Conservation (phyloP, 2,888 invertebrate species). For the Rhimphoctona megacephalus region DNA sequence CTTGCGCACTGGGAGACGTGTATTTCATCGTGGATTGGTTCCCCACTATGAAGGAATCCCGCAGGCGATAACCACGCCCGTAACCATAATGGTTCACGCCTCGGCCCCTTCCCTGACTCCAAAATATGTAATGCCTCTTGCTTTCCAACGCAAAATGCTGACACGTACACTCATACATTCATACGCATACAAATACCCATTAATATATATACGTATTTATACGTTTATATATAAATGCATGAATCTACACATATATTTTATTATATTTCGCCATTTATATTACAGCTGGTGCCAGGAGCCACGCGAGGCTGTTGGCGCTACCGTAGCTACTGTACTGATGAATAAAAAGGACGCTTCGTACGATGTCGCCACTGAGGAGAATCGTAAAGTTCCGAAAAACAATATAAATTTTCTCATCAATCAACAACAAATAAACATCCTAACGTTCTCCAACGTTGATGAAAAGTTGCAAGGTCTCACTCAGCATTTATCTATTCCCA, state of each 20-base stretch:
- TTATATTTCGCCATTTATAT: conserved; percentile 32
- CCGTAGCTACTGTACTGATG: conserved; percentile 19
- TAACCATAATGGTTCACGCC: conserved; percentile 46
- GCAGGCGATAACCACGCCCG: conserved; percentile 52
- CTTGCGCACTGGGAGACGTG: conserved; percentile 51
- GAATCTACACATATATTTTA: not conserved
- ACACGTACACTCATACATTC: not conserved
- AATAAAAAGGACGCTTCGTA: not conserved
- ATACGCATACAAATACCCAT: not conserved
- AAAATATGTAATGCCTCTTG: conserved; percentile 49
- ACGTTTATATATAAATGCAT: not conserved
- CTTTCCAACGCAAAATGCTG: conserved; percentile 4
- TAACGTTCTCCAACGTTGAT: not conserved
- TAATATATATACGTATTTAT: not conserved
- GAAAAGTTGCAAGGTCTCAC: not conserved
- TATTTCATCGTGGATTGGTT: conserved; percentile 51
- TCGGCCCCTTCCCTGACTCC: conserved; percentile 10
- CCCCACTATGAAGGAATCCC: conserved; percentile 44
- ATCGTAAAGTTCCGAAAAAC: not conserved
- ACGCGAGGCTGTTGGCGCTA: conserved; percentile 20
- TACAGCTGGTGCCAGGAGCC: conserved; percentile 37
- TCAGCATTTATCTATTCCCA: not conserved
- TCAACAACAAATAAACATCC: not conserved
- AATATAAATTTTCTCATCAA: not conserved
- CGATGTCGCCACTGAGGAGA: not conserved